Base-by-base conservation (phyloP, 2,888 invertebrate genomes). In the Agrochola circellaris region DNA sequence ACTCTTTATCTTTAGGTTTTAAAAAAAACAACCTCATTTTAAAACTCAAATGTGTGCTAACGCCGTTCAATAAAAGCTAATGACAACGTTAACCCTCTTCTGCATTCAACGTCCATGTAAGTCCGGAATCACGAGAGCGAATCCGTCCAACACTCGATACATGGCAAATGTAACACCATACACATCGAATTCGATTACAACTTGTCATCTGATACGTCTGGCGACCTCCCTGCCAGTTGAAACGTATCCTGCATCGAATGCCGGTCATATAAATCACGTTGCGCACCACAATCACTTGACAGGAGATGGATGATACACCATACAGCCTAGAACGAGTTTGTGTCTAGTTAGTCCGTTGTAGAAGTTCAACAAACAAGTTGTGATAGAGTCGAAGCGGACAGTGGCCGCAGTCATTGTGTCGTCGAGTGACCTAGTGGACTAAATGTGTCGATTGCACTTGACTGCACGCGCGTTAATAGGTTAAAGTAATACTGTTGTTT, bases 361-460 rank as follows among this genome's bases (percentile, higher is more conserved):
- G 73, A 84, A 82, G 78, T 84, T 73, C 70, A 68, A 80, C 77
- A 82, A 87, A 78, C 89, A 82, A 87, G 85, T 89, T 85, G 68
- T 82, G 87, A 86, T 88, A 77, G 81, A 81, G 83, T 85, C 77
- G 74, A 82, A 73, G 69, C 81, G 86, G 86, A 83, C 88, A 81
- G 85, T 79, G 87, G 81, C 69, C 70, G 66, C 78, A 87, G 90
- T 86, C 89, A 85, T 86, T 85, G 87, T 88, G 84, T 86, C 89
- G 87, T 88, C 87, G 74, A 75, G 84, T 90, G 91, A 89, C 92
- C 92, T 87, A 92, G 87, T 92, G 88, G 70, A 83, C 91, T 88
- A 76, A 89, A 91, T 90, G 79, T 83, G 83, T 83, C 82, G 77
- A 81, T 72, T 88, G 80, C 85, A 88, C 87, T 88, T 87, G 82